Evolutionary conservation across 2,888 invertebrate species (phyloP).

Genomic region (Willowsia nigromaculata): DNA sequence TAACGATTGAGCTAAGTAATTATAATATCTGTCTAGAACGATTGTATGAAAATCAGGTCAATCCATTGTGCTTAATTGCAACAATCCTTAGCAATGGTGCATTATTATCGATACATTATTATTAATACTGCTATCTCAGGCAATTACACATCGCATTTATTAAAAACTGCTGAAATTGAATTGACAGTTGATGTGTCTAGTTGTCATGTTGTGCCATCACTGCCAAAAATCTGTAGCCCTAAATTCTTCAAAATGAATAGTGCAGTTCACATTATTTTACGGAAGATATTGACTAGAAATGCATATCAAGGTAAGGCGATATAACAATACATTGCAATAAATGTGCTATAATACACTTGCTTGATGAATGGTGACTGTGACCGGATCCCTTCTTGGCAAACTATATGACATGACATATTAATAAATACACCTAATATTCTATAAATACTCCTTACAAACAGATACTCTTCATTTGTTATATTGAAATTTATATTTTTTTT

Average conservation of each 20-base stretch:
- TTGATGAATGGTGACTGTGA: background rate
- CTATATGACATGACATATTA: background rate
- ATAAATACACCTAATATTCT: background rate
- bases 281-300: background rate
- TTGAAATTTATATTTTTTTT: background rate
- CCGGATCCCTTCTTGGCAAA: conserved; percentile 35
- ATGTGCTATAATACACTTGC: background rate
- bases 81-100: background rate
- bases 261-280: background rate
- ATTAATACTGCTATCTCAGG: background rate
- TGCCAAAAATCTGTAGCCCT: conserved; percentile 48
- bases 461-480: too few species aligned
- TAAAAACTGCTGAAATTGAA: conserved; percentile 67
- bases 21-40: background rate
- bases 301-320: conserved; percentile 3
- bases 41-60: conserved; percentile 55
- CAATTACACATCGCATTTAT: conserved; percentile 54
- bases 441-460: conserved; percentile 14
- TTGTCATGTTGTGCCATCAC: conserved; percentile 64
- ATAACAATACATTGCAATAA: too few species aligned
- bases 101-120: background rate
- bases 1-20: background rate
- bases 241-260: conserved; percentile 16
- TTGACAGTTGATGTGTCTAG: conserved; percentile 66
- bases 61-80: conserved; percentile 14